These are phyloP conservation scores for Nomada hirtipes DNA, from an alignment of 2,888 invertebrate species.

Conservation along the genomic window DNA sequence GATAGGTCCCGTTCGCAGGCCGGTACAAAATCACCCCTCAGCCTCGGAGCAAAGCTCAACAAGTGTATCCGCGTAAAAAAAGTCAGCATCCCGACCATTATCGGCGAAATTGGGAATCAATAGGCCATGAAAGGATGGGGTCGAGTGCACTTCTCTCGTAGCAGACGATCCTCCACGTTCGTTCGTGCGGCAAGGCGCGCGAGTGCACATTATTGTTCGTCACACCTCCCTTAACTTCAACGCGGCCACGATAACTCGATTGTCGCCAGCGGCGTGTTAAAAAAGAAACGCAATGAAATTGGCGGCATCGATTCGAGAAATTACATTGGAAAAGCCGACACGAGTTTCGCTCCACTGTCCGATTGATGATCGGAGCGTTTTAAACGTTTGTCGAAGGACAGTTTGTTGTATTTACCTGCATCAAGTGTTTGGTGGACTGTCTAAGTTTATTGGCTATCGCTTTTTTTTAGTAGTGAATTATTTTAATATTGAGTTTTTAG, in stretches of 20 bases:
- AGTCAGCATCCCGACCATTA: constrained; percentile 75
- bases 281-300: constrained; percentile 45
- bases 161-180: constrained; percentile 54
- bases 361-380: constrained; percentile 1
- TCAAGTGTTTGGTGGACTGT: too few species aligned
- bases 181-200: constrained; percentile 29
- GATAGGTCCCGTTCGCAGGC: constrained; percentile 67
- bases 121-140: constrained; percentile 79
- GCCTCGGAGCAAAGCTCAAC: constrained; percentile 78
- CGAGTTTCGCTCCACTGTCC: not conserved
- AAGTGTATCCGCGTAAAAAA: constrained; percentile 82
- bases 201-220: constrained; percentile 35
- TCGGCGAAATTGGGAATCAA: constrained; percentile 83
- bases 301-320: constrained; percentile 41
- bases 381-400: not conserved
- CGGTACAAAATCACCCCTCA: constrained; percentile 72
- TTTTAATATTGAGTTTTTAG: too few species aligned
- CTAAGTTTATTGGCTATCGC: too few species aligned
- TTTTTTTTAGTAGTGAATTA: too few species aligned
- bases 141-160: constrained; percentile 53
- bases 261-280: constrained; percentile 63
- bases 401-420: too few species aligned
- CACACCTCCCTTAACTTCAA: constrained; percentile 19
- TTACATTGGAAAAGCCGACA: not conserved
- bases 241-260: constrained; percentile 66